Evolutionary conservation across 2,797 vertebrate genomes (phyloP), one percentile per base, ranked within the genome.

Genomic region (Sylvilagus floridanus): DNA sequence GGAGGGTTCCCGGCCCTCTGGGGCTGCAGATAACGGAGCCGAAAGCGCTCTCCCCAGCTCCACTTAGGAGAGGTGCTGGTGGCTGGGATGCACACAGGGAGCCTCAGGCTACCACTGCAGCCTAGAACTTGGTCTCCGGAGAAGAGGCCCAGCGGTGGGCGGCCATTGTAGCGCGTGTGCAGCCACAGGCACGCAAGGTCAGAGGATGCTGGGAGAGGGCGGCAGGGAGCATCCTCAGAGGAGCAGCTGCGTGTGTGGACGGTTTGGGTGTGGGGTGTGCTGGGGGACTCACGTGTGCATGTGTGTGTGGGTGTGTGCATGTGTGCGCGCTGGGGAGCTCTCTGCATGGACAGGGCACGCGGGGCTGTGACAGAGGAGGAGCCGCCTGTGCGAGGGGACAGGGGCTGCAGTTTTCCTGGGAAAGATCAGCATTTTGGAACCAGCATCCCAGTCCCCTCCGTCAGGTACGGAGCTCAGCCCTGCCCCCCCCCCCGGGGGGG

Each of bases 101-200:
- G 57, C 17, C 14, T 35, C 65, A 0, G 52, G n/a, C 17, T 79
- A 12, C 11, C 77, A 47, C 47, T n/a, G 66, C 52, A 60, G 63
- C 26, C 57, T 81, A 84, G 21, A 78, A 30, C 24, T 50, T 57
- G 3, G 54, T 79, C 77, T 95, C 86, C 35, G 37, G 89, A 28
- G 88, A 82, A 84, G 47, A 42, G n/a, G 7, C 73, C 32, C 7
- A 1, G 52, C 2, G 50, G 82, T 69, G 81, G 50, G 76, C 68
- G 68, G 92, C 50, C 62, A 72, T 4, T 32, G 52, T 28, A 66
- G 28, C 2, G 28, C 5, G 24, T 69, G 79, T 12, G 3, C 50
- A 28, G 84, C 0, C 72, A 60, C 65, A 82, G 84, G 47, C 66
- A 1, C 30, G 66, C 69, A 68, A 84, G 76, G 92, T 76, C 63